These are phyloP conservation scores for Parelbella ahira DNA, from an alignment of 2,888 invertebrate species.

Conservation along the genomic window DNA sequence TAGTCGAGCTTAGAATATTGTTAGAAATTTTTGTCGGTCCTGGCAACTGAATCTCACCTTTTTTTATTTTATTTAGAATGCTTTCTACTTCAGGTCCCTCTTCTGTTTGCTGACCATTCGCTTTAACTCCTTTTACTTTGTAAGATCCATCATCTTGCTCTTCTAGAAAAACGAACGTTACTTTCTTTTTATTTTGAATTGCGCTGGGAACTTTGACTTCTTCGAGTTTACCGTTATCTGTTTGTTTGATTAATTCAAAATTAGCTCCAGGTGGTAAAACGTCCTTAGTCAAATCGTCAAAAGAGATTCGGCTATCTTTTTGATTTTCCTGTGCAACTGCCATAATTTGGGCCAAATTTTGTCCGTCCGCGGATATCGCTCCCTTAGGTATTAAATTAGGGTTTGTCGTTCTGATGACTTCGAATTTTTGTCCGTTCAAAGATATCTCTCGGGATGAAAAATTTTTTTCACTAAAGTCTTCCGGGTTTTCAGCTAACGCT, in stretches of 20 bases:
- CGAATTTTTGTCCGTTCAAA: slow-evolving; percentile 87
- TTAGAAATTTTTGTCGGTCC: slow-evolving; percentile 80
- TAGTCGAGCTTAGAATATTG: slow-evolving; percentile 59
- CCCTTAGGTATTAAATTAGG: slow-evolving; percentile 84
- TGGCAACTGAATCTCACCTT: slow-evolving; percentile 90
- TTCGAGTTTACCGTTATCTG: slow-evolving; percentile 86
- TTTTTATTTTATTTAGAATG: slow-evolving; percentile 89
- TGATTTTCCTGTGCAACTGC: slow-evolving; percentile 59
- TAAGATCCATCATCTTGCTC: slow-evolving; percentile 92
- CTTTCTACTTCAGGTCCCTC: slow-evolving; percentile 88
- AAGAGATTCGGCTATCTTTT: slow-evolving; percentile 83
- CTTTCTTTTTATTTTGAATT: slow-evolving; percentile 86
- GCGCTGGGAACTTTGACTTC: slow-evolving; percentile 83
- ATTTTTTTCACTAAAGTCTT: slow-evolving; percentile 83
- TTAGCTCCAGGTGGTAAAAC: slow-evolving; percentile 89
- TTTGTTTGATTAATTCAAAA: slow-evolving; percentile 89
- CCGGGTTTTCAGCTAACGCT: slow-evolving; percentile 85
- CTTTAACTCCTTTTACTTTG: slow-evolving; percentile 91
- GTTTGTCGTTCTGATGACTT: slow-evolving; percentile 85
- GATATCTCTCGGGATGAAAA: slow-evolving; percentile 87
- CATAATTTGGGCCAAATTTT: slow-evolving; percentile 63
- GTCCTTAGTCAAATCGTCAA: slow-evolving; percentile 89
- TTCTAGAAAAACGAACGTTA: slow-evolving; percentile 92
- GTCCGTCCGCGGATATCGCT: slow-evolving; percentile 71
- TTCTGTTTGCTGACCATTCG: slow-evolving; percentile 85